Evolutionary conservation across 1,140 invertebrate species (phyloP).

Genomic region (Drosophila pandora): DNA sequence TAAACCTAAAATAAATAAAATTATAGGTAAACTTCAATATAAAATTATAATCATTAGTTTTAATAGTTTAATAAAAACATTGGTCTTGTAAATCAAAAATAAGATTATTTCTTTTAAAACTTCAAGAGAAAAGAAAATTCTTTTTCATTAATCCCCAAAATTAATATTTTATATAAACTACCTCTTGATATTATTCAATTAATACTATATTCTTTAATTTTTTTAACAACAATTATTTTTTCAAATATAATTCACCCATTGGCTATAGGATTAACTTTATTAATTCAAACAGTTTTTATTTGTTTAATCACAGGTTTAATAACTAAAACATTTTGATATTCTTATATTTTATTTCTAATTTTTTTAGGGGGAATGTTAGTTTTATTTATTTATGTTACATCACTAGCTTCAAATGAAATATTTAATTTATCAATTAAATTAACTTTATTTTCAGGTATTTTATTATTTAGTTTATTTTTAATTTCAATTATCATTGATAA

Average conservation of each 20-base stretch:
- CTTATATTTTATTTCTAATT: constrained; percentile 56
- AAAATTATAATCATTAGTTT: constrained; percentile 84
- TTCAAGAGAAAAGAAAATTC: constrained; percentile 84
- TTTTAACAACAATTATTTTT: constrained; percentile 71
- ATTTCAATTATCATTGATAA: constrained; percentile 37
- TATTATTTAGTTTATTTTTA: constrained; percentile 17
- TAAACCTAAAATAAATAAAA: constrained; percentile 80
- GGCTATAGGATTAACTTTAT: constrained; percentile 84
- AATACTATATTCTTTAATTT: constrained; percentile 71
- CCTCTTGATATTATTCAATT: constrained; percentile 84
- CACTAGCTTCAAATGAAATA: constrained; percentile 85
- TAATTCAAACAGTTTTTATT: constrained; percentile 84
- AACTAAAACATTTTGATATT: constrained; percentile 57
- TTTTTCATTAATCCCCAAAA: constrained; percentile 86
- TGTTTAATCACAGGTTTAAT: constrained; percentile 53
- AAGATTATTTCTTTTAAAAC: constrained; percentile 85
- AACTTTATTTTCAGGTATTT: constrained; percentile 12
- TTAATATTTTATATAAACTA: constrained; percentile 86
- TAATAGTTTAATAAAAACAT: constrained; percentile 87
- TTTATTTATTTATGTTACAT: constrained; percentile 82
- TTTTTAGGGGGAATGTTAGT: constrained; percentile 45
- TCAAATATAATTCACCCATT: constrained; percentile 84
- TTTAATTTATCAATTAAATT: constrained; percentile 82
- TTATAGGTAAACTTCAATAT: constrained; percentile 77
- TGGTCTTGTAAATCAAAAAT: constrained; percentile 86